Conservation (phyloP, 2,888 invertebrate species). For the Phymatocera aterrima region DNA sequence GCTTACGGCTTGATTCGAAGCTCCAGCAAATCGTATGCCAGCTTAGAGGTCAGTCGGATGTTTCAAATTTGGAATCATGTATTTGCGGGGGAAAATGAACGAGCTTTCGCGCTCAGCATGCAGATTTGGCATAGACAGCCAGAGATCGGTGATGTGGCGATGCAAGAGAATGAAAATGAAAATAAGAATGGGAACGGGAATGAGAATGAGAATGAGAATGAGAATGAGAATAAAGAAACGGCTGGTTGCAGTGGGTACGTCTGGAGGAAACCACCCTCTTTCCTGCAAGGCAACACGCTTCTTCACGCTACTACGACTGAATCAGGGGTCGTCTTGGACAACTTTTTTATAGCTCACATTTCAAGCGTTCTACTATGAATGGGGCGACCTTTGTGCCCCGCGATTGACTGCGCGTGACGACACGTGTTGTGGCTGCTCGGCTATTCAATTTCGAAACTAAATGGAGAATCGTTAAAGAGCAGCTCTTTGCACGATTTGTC, state of each 20-base stretch:
- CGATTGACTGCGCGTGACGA: conserved; percentile 37
- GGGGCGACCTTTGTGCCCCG: conserved; percentile 15
- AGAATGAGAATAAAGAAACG: conserved; percentile 54
- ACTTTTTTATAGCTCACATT: conserved; percentile 52
- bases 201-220: conserved; percentile 22
- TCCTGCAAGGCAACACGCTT: conserved; percentile 57
- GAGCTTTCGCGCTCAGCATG: not conserved
- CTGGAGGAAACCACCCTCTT: conserved; percentile 67
- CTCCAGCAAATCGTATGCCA: not conserved
- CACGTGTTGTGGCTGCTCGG: conserved; percentile 34
- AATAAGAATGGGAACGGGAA: not conserved
- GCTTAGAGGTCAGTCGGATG: not conserved
- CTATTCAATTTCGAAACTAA: conserved; percentile 18
- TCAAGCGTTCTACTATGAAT: conserved; percentile 23
- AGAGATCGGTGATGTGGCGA: not conserved
- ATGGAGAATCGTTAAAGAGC: conserved; percentile 31
- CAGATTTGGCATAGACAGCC: not conserved
- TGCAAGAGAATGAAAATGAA: conserved; percentile 15
- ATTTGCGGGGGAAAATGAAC: not conserved
- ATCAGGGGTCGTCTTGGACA: conserved; percentile 65
- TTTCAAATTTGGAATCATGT: not conserved
- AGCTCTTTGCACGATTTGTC: conserved; percentile 25
- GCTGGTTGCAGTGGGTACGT: conserved; percentile 58
- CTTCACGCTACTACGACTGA: conserved; percentile 61
- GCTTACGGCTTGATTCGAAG: not conserved